phyloP scores from a whole-genome alignment of 2,797 vertebrate genomes.

The Astyanax mexicanus region DNA sequence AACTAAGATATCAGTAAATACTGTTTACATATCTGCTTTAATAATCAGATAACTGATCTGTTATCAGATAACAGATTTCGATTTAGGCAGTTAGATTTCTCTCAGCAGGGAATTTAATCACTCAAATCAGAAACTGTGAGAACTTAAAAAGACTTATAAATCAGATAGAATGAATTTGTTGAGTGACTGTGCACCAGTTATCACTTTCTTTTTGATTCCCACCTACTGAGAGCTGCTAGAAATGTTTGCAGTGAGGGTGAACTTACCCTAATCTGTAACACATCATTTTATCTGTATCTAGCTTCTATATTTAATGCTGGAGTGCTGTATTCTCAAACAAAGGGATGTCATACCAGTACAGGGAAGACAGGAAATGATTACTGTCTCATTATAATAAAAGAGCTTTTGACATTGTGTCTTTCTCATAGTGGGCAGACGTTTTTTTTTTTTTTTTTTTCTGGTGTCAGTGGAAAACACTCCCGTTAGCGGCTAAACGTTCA shows the following conservation, averaged over 20 bases:
- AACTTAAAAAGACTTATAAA: too few relatives aligned
- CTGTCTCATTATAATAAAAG: slow-evolving; percentile 34
- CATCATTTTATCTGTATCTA: neutral
- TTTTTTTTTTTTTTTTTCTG: too few relatives aligned
- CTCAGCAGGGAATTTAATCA: too few relatives aligned
- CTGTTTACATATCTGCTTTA: too few relatives aligned
- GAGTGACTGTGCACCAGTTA: neutral
- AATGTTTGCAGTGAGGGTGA: neutral
- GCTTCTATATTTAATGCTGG: slow-evolving; percentile 9
- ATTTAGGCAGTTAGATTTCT: too few relatives aligned
- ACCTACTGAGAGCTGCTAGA: neutral
- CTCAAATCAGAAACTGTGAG: too few relatives aligned
- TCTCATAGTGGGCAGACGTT: neutral
- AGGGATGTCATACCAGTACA: slow-evolving; percentile 20
- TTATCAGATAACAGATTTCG: too few relatives aligned
- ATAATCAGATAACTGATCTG: too few relatives aligned
- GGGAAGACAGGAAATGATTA: slow-evolving; percentile 26
- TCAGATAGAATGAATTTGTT: neutral
- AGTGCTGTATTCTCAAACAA: slow-evolving; percentile 12
- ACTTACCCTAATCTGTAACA: neutral
- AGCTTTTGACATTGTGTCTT: slow-evolving; percentile 30
- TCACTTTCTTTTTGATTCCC: neutral
- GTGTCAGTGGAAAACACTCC: slow-evolving; percentile 27
- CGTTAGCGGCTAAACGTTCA: neutral
- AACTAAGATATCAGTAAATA: too few relatives aligned